Conservation (phyloP, 2,797 vertebrate species). For the Odontamblyopus lacepedii region DNA sequence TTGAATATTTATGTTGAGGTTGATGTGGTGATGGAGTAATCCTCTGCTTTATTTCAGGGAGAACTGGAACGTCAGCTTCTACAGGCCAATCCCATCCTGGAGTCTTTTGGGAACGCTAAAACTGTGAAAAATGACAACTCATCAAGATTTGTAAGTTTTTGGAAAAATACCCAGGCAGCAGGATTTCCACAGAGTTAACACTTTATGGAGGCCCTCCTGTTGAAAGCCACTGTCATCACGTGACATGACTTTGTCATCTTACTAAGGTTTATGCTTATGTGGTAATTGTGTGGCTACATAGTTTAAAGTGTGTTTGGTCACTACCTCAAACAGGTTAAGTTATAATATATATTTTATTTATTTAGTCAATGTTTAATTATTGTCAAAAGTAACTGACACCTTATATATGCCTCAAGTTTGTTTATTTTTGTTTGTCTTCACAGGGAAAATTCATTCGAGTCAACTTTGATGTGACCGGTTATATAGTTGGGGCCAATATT, state of each 20-base stretch:
- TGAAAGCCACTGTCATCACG: background rate
- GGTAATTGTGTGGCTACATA: conserved; percentile 15
- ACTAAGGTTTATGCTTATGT: conserved; percentile 17
- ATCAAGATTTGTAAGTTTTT: conserved; percentile 92
- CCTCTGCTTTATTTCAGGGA: conserved; percentile 75
- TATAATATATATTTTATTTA: too few relatives aligned
- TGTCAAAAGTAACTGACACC: background rate
- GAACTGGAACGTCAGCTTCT: conserved; percentile 97
- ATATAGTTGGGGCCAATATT: conserved; percentile 95
- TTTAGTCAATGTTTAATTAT: background rate
- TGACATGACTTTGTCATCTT: conserved; percentile 10
- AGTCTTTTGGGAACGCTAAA: conserved; percentile 97
- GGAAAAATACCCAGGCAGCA: conserved; percentile 1
- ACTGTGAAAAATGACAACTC: conserved; percentile 99
- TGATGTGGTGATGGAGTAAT: conserved; percentile 21
- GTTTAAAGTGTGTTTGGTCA: conserved; percentile 3
- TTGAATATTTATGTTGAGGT: conserved; percentile 16
- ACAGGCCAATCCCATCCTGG: conserved; percentile 97
- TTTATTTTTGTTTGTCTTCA: conserved; percentile 29
- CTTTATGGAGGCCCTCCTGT: background rate
- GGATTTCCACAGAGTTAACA: conserved; percentile 4
- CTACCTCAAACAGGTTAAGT: too few relatives aligned
- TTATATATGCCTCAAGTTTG: background rate
- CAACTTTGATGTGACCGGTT: conserved; percentile 86
- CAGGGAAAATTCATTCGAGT: conserved; percentile 82